These are phyloP conservation scores for Cassiopea andromeda DNA, from an alignment of 30 jellyfish, hydroid and myxozoan genomes.

Conservation along the genomic window DNA sequence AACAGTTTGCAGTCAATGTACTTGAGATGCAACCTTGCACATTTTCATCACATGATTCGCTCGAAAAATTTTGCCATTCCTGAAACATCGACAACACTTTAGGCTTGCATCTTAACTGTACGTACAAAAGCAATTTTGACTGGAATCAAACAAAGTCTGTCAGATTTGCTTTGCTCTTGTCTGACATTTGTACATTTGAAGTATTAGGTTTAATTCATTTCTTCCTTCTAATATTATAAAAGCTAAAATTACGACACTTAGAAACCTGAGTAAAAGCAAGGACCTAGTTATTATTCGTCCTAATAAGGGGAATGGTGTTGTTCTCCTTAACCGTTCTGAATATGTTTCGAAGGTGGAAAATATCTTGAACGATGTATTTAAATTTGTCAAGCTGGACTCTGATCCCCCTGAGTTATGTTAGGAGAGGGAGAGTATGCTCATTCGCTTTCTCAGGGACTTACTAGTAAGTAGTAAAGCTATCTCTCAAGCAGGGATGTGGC, in stretches of 20 bases:
- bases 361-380: conserved; percentile 10
- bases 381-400: not conserved
- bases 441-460: conserved; percentile 37
- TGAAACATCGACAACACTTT: too few relatives aligned
- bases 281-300: conserved; percentile 44
- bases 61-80: too few relatives aligned
- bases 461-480: not conserved
- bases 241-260: conserved; percentile 30
- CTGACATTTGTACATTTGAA: too few relatives aligned
- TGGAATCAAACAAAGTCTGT: too few relatives aligned
- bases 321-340: conserved; percentile 30
- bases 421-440: conserved; percentile 23
- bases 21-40: too few relatives aligned
- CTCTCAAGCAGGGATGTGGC: too few relatives aligned
- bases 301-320: conserved; percentile 56
- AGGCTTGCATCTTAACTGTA: too few relatives aligned
- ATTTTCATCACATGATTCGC: too few relatives aligned
- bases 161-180: too few relatives aligned
- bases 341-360: conserved; percentile 25
- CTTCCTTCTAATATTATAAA: conserved; percentile 33
- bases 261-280: conserved; percentile 15
- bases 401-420: conserved; percentile 22
- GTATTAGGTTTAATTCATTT: too few relatives aligned
- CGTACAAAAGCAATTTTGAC: too few relatives aligned
- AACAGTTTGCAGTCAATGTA: too few relatives aligned